These are phyloP conservation scores for Rhingia rostrata DNA, from an alignment of 2,888 invertebrate genomes.

Conservation along the genomic window DNA sequence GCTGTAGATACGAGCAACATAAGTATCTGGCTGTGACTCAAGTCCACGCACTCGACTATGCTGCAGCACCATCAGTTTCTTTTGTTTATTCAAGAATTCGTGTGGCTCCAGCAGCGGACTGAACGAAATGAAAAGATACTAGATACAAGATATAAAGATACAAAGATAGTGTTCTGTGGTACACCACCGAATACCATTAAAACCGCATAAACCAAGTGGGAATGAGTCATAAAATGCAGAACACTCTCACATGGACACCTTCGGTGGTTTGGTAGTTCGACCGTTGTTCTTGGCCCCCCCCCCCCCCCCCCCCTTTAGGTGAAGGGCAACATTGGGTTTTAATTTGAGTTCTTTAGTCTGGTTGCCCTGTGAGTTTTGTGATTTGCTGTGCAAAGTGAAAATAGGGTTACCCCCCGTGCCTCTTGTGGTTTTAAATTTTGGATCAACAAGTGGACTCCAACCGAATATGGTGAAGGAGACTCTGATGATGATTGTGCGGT, in stretches of 20 bases:
- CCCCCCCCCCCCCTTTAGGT: neutral
- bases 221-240: conserved; percentile 56
- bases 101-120: neutral
- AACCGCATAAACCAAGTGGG: conserved; percentile 48
- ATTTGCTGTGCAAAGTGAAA: conserved; percentile 48
- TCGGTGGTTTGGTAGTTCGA: conserved; percentile 18
- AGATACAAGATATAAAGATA: conserved; percentile 18
- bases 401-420: neutral
- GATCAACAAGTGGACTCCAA: conserved; percentile 20
- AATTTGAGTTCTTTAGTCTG: conserved; percentile 8
- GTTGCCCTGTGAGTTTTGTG: conserved; percentile 25
- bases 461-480: conserved; percentile 2
- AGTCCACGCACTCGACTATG: conserved; percentile 18
- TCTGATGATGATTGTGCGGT: conserved; percentile 28
- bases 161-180: conserved; percentile 15
- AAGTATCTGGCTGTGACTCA: neutral
- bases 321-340: conserved; percentile 29
- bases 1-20: conserved; percentile 7
- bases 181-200: conserved; percentile 51
- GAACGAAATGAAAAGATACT: conserved; percentile 37
- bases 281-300: neutral
- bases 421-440: conserved; percentile 12
- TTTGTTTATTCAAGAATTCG: conserved; percentile 15
- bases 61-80: neutral
- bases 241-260: conserved; percentile 26